Percentiles rank a stretch among this genome's conserved stretches.
Conservation (phyloP, 1,140 invertebrate genomes). For the Agrilus planipennis region DNA sequence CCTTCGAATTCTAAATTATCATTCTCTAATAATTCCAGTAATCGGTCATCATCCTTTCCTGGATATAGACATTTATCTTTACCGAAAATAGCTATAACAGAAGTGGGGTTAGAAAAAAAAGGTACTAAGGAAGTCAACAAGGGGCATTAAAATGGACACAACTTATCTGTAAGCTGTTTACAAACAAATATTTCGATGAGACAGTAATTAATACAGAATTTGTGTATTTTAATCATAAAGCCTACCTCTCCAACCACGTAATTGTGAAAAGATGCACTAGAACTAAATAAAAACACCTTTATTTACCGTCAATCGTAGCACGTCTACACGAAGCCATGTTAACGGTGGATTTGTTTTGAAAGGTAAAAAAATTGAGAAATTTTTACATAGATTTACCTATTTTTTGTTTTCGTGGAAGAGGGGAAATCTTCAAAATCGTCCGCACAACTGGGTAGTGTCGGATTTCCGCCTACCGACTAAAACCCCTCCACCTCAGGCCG, state of each 20-base stretch:
- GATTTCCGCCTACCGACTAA: too few relatives aligned
- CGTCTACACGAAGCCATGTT: neutral
- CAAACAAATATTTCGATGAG: neutral
- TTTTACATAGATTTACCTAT: too few relatives aligned
- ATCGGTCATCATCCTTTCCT: conserved; percentile 8
- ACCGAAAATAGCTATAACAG: conserved; percentile 1
- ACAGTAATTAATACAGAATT: neutral
- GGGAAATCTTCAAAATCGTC: too few relatives aligned
- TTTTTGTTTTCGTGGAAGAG: too few relatives aligned
- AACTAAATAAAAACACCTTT: neutral
- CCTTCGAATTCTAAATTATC: conserved; percentile 9
- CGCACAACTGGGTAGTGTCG: too few relatives aligned
- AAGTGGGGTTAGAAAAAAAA: neutral
- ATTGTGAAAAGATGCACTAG: neutral
- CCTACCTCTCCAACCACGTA: neutral
- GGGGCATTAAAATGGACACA: neutral
- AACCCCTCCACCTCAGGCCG: too few relatives aligned
- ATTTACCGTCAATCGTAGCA: conserved; percentile 1
- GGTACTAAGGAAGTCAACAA: neutral
- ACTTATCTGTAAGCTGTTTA: neutral
- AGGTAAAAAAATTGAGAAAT: too few relatives aligned
- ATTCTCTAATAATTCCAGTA: conserved; percentile 3
- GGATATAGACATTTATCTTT: neutral
- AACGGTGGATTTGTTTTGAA: too few relatives aligned
- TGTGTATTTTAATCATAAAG: neutral